These are phyloP conservation scores for Steinernema feltiae DNA, from an alignment of 1,140 invertebrate genomes.

Conservation along the genomic window DNA sequence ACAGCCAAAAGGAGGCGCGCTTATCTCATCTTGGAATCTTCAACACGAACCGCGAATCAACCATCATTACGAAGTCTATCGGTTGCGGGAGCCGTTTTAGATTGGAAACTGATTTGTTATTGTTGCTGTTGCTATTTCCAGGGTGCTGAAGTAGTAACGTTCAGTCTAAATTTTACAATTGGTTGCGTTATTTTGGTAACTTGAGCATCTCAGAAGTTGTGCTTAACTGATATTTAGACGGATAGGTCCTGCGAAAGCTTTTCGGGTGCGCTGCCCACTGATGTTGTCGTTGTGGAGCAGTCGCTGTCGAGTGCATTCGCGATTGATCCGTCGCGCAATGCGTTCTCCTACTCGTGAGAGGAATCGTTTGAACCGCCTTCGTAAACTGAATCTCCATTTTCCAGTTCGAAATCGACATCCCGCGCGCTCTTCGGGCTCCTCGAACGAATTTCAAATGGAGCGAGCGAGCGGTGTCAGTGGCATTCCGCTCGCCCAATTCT, in stretches of 20 bases:
- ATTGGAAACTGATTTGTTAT: background rate
- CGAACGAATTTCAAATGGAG: no score
- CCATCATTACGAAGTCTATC: constrained; percentile 1
- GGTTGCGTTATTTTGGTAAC: no score
- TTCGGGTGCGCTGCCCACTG: background rate
- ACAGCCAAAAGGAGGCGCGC: background rate
- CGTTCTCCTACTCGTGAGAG: constrained; percentile 11
- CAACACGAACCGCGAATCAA: constrained; percentile 3
- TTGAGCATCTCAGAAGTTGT: no score
- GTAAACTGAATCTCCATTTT: no score
- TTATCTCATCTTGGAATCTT: background rate
- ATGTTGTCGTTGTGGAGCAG: constrained; percentile 12
- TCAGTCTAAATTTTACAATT: no score
- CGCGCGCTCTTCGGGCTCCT: no score
- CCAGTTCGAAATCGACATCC: no score
- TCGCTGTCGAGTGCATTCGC: constrained; percentile 1
- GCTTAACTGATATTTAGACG: background rate
- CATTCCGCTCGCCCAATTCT: no score
- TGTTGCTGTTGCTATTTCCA: no score
- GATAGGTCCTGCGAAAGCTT: constrained; percentile 3
- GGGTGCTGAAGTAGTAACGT: no score
- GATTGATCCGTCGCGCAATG: constrained; percentile 13
- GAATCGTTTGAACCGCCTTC: no score
- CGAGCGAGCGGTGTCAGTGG: no score
- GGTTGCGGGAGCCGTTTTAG: background rate